Conservation (phyloP, 2,113 vertebrate species). For the Gavialis gangeticus region DNA sequence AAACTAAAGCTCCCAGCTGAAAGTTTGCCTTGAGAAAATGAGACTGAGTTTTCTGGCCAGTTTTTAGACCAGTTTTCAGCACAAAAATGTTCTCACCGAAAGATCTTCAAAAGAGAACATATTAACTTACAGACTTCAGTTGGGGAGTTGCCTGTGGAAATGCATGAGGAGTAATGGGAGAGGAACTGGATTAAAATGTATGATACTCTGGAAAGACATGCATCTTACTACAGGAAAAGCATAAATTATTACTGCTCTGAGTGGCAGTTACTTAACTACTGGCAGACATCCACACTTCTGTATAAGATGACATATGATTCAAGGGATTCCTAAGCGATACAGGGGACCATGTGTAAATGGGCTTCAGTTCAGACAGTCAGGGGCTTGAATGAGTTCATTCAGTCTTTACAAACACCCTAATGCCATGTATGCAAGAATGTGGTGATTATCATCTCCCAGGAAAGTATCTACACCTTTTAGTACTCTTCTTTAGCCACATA, state of each 20-base stretch:
- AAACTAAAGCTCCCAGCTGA: neutral
- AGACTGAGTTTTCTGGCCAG: neutral
- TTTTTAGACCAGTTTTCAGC: neutral
- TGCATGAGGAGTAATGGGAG: neutral
- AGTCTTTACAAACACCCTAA: neutral
- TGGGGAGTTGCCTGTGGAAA: neutral
- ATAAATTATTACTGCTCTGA: slow-evolving; percentile 14
- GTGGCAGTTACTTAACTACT: slow-evolving; percentile 30
- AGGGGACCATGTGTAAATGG: neutral
- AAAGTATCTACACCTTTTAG: neutral
- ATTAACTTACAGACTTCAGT: neutral
- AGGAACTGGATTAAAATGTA: slow-evolving; percentile 7
- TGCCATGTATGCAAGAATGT: neutral
- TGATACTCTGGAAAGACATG: neutral
- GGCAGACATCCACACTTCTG: neutral
- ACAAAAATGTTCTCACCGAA: neutral
- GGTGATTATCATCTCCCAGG: neutral
- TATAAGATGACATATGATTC: neutral
- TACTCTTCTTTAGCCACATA: neutral
- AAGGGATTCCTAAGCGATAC: neutral
- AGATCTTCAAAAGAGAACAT: neutral
- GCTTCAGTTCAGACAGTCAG: neutral
- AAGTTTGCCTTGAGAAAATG: neutral
- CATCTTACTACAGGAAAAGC: neutral
- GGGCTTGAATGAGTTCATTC: slow-evolving; percentile 48